phyloP scores from a whole-genome alignment of 2,113 vertebrate species.

The Chlorocebus sabaeus region DNA sequence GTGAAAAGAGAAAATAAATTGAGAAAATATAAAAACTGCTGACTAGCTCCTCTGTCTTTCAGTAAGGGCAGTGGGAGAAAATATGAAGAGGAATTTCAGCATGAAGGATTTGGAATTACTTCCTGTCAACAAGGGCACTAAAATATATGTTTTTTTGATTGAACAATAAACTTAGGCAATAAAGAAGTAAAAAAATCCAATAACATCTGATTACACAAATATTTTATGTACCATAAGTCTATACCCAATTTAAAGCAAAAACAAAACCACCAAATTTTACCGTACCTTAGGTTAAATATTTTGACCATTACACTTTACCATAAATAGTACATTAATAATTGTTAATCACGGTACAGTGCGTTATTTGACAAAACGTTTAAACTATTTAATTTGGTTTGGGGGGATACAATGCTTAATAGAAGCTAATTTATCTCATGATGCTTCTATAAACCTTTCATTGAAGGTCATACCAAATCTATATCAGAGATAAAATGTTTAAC shows the following conservation, averaged over 20 bases:
- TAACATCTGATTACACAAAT: conserved; percentile 72
- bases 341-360: conserved; percentile 35
- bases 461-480: conserved; percentile 35
- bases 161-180: conserved; percentile 77
- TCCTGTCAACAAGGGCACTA: conserved; percentile 62
- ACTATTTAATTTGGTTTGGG: conserved; percentile 9
- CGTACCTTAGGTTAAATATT: conserved; percentile 64
- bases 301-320: conserved; percentile 1
- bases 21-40: conserved; percentile 51
- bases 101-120: conserved; percentile 74
- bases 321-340: conserved; percentile 55
- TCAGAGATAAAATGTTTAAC: conserved; percentile 3
- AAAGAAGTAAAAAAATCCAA: conserved; percentile 76
- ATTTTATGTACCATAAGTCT: conserved; percentile 76
- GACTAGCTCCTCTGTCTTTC: background rate
- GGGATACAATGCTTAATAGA: background rate
- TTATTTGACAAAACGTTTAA: conserved; percentile 34
- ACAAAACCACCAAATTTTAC: conserved; percentile 50
- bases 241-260: conserved; percentile 69
- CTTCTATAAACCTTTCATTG: conserved; percentile 21
- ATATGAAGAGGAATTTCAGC: conserved; percentile 73
- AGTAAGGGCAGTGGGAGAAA: conserved; percentile 36
- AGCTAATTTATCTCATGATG: conserved; percentile 31
- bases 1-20: conserved; percentile 19
- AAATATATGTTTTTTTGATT: conserved; percentile 78